Evolutionary conservation across 1,140 invertebrate species (phyloP), one percentile per base, ranked within the genome.

Genomic region (Brachionus asplanchnoidis): DNA sequence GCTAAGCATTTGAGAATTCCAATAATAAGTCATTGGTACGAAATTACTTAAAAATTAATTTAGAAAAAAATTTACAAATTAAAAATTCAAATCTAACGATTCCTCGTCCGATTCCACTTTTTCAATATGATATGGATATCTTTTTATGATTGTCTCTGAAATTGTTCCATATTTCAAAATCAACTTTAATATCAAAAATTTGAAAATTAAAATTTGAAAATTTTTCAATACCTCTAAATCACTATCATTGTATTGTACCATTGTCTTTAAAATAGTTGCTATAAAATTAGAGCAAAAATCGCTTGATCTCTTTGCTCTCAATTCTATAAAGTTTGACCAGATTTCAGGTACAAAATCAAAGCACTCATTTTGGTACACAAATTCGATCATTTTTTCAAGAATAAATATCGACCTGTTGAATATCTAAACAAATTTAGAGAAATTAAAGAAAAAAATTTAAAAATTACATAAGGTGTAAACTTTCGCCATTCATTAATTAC

Each of bases 401-500:
- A 82, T 60, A n/a, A 20, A 2, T 23, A 82, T 46, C 3, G 53
- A 65, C 28, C 79, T 36, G 17, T 32, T 20, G 17, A 40, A 82
- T 17, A 82, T 82, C 79, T 82, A 50, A 50, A 77, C 23, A 65
- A 36, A 42, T 11, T 17, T 26, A 65, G 40, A 66, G 20, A 40
- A 80, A 26, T 82, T 40, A n/a, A 1, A 42, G 3, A 65, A 44
- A 68, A 80, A 14, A 40, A 17, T 12, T 65, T 42, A 4, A 56
- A 53, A 26, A 26, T 82, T 68, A 82, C 79, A 65, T 82, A 65
- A 12, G 79, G 79, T 26, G 79, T 82, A 32, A 82, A 42, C 26
- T n/a, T 65, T 60, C 79, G 32, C 79, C 79, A 82, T 82, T 82
- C 28, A 26, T 82, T 14, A 23, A 82, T 82, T 12, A 82, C 79